These are phyloP conservation scores for Theonella swinhoei DNA, from an alignment of 37 sponge, comb jelly and placozoan genomes.

Conservation along the genomic window DNA sequence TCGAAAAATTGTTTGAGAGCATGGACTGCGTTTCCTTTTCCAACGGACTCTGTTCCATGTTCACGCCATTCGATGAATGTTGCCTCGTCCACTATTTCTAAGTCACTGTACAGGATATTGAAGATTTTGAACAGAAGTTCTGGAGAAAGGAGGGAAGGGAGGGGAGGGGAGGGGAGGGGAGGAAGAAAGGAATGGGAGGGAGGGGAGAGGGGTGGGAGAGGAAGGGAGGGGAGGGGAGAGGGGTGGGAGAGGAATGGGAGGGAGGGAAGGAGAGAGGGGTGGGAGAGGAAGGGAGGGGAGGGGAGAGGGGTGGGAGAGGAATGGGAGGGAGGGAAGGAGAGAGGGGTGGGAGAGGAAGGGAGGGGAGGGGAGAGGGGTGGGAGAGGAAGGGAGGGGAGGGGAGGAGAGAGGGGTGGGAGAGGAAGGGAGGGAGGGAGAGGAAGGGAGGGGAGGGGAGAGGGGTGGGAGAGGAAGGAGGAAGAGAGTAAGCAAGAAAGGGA, in stretches of 20 bases:
- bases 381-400: neutral
- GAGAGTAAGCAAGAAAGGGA: too few relatives aligned
- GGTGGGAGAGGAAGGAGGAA: too few relatives aligned
- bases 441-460: neutral
- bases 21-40: conserved; percentile 49
- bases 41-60: conserved; percentile 24
- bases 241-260: too few relatives aligned
- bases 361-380: too few relatives aligned
- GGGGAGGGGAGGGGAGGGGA: neutral
- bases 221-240: too few relatives aligned
- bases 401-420: neutral
- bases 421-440: too few relatives aligned
- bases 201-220: too few relatives aligned
- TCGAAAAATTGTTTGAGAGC: conserved; percentile 40
- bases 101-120: conserved; percentile 45
- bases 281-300: too few relatives aligned
- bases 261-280: too few relatives aligned
- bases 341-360: too few relatives aligned
- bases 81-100: conserved; percentile 52
- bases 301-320: too few relatives aligned
- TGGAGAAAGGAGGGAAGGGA: conserved; percentile 3
- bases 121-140: conserved; percentile 60
- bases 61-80: conserved; percentile 52
- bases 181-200: neutral
- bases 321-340: too few relatives aligned